Evolutionary conservation across 2,113 vertebrate genomes (phyloP), one percentile per base, ranked within the genome.

Genomic region (Urocitellus parryii): DNA sequence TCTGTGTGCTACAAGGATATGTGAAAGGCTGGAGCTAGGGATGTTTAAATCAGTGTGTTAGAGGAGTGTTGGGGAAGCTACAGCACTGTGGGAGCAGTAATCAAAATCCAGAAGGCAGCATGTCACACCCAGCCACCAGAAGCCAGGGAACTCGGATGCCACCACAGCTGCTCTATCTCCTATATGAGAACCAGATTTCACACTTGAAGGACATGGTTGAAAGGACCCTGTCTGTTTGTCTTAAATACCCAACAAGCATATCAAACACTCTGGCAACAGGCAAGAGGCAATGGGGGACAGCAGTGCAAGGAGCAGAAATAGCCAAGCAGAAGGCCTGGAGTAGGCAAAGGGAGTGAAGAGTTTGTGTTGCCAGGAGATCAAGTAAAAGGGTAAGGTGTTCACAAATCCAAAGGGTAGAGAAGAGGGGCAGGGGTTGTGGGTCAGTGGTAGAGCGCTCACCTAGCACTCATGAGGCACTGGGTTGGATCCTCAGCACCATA

Each of bases 41-140:
- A 80, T 56, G 0, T 73, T 94, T 94, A 97, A 98, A 96, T 97
- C 97, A 74, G 87, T 65, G 94, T 97, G 92, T 92, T 56, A 53
- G 1, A 92, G 94, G 78, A 67, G 81, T 76, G 90, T 74, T 95
- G 96, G 95, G 80, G 82, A 96, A 89, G 84, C 78, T 76, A 24
- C 93, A 77, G 94, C 39, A 58, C 90, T 12, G 2, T 5, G 74
- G 95, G 94, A 91, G 73, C 97, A 77, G 83, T 61, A 53, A 88
- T 65, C 96, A 97, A 96, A 96, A 92, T 94, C 83, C 93, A 97
- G 93, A 93, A 98, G 96, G 93, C 97, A 97, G 96, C 97, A 81
- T 58, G 39, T 97, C 95, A 97, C 79, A 84, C 79, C 67, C n/a
- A 7, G 96, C 27, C 90, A 95, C 86, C 76, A 92, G 91, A 97